Evolutionary conservation across 2,797 vertebrate genomes (phyloP), one percentile per base, ranked within the genome.

Genomic region (Melanogrammus aeglefinus): DNA sequence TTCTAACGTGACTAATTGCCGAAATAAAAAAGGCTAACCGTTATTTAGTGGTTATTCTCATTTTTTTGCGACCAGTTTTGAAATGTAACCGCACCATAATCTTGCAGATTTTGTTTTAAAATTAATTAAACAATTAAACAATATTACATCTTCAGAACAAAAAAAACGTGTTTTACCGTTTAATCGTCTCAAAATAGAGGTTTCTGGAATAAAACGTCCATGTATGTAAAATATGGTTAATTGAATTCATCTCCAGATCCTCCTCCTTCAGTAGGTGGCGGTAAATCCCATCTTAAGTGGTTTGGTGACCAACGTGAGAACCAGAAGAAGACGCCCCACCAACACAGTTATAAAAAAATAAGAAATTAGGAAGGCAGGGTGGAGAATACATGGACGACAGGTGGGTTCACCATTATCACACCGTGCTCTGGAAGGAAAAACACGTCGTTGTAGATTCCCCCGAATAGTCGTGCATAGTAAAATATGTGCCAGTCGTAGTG

Each of bases 1-100:
- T 69, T 69, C 24, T 69, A 9, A 69, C 24, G 9, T 27, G 7
- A 13, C 69, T 29, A 31, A 13, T 14, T 14, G 14, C 33, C 1
- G 76, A 87, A 93, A 88, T 90, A 92, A 92, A 92, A 77, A 24
- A 79, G 71, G 82, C 73, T 86, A 80, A 88, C 83, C 0, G 6
- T n/a, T 73, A n/a, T 73, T 39, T 21, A 24, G 72, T 38, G 16
- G 1, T n/a, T 38, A 14, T 73, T 36, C 38, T 9, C 3, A 9
- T 73, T 21, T 71, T 31, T 71, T 71, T 13, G 29, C 12, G 27
- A 29, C 47, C 16, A 29, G 66, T 70, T 70, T 29, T 70, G 24
- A 29, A 29, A 70, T 51, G n/a, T 27, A 69, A 27, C 63, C 2
- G 63, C 63, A 39, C 7, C 7, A 9, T 9, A 39, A 39, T 39